Conservation (phyloP, 1,140 invertebrate species). For the Phymorhynchus buccinoides region DNA sequence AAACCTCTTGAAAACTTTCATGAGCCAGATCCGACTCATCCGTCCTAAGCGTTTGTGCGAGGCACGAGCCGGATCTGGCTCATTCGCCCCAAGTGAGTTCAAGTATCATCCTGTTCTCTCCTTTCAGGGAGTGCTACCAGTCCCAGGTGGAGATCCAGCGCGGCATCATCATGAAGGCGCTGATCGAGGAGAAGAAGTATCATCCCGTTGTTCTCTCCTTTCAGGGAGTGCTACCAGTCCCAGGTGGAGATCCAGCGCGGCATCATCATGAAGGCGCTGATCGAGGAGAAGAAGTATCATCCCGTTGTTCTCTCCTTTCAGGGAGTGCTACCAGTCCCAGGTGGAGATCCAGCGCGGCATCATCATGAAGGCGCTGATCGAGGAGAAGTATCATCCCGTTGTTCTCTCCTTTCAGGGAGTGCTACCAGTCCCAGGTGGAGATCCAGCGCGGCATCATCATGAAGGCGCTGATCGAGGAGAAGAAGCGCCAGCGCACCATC, state of each 20-base stretch:
- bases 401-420: slow-evolving; percentile 3
- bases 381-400: too few relatives aligned
- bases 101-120: too few relatives aligned
- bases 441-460: slow-evolving; percentile 64
- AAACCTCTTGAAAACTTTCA: too few relatives aligned
- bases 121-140: slow-evolving; percentile 33
- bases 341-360: slow-evolving; percentile 57
- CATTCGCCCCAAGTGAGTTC: too few relatives aligned
- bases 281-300: slow-evolving; percentile 72
- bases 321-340: slow-evolving; percentile 29
- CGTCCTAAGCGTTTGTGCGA: too few relatives aligned
- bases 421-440: slow-evolving; percentile 40
- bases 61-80: too few relatives aligned
- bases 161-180: slow-evolving; percentile 68
- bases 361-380: slow-evolving; percentile 70
- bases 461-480: slow-evolving; percentile 71
- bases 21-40: too few relatives aligned
- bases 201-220: too few relatives aligned
- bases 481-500: slow-evolving; percentile 71
- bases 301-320: too few relatives aligned
- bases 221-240: slow-evolving; percentile 31
- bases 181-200: slow-evolving; percentile 72
- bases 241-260: slow-evolving; percentile 55
- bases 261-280: slow-evolving; percentile 68
- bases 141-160: slow-evolving; percentile 48